These are phyloP conservation scores for Amia ocellicauda DNA, from an alignment of 2,113 vertebrate species.

Conservation along the genomic window DNA sequence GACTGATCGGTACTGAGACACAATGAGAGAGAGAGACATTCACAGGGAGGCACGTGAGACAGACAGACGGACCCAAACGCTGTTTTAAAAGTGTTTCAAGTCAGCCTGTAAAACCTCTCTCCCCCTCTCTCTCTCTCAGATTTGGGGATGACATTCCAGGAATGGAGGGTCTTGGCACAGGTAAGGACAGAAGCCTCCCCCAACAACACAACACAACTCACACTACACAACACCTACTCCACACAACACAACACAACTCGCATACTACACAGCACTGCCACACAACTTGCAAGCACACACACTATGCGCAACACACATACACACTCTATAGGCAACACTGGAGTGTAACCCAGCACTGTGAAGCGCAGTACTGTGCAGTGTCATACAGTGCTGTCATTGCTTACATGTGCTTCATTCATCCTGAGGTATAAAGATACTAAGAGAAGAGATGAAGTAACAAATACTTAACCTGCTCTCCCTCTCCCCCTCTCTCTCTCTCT, in stretches of 20 bases:
- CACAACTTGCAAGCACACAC: neutral
- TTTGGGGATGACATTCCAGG: conserved; percentile 80
- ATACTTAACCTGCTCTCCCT: neutral
- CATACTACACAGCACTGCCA: neutral
- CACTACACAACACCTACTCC: neutral
- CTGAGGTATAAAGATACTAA: no score
- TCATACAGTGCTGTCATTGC: neutral
- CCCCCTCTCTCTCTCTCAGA: conserved; percentile 44
- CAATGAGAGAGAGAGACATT: no score
- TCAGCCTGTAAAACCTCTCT: no score
- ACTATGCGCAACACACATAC: neutral
- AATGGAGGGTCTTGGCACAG: conserved; percentile 78
- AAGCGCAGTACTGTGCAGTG: neutral
- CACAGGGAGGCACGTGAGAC: no score
- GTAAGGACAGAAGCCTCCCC: conserved; percentile 43
- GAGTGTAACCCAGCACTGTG: neutral
- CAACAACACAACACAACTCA: neutral
- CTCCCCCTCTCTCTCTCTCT: neutral
- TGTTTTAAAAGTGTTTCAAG: no score
- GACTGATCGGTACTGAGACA: no score
- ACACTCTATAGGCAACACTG: neutral
- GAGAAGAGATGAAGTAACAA: no score
- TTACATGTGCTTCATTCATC: neutral
- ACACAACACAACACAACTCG: neutral
- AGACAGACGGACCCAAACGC: no score